Conservation (phyloP, 2,888 invertebrate genomes). For the Leucania comma region DNA sequence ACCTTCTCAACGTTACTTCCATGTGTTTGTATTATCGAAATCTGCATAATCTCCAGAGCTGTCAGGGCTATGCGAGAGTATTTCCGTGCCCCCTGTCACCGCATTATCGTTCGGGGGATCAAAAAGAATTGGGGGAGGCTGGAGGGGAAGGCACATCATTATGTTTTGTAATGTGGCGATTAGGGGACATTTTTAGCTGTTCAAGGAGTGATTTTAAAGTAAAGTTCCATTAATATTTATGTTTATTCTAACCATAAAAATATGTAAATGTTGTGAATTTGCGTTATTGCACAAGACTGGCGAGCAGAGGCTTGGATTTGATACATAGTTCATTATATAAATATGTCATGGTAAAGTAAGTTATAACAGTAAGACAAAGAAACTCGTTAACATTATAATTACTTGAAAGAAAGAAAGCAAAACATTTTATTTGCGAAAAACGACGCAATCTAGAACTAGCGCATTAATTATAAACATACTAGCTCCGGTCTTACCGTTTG, state of each 20-base stretch:
- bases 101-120: conserved; percentile 51
- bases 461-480: too few relatives aligned
- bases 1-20: conserved; percentile 10
- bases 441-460: too few relatives aligned
- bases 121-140: conserved; percentile 27
- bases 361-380: too few relatives aligned
- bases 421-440: too few relatives aligned
- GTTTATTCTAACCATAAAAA: not conserved
- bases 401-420: too few relatives aligned
- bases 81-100: conserved; percentile 47
- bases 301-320: too few relatives aligned
- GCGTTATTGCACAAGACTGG: not conserved
- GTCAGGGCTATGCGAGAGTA: conserved; percentile 30
- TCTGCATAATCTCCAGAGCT: conserved; percentile 59
- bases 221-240: conserved; percentile 2
- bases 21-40: conserved; percentile 41
- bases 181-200: conserved; percentile 21
- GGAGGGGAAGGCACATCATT: conserved; percentile 22
- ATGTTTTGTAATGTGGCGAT: conserved; percentile 37
- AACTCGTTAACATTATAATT: too few relatives aligned
- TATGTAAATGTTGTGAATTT: not conserved
- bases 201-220: conserved; percentile 11
- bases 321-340: not conserved
- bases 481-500: too few relatives aligned
- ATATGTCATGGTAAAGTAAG: too few relatives aligned